phyloP scores from a whole-genome alignment of 2,113 vertebrate genomes.

The Azemiops feae region DNA sequence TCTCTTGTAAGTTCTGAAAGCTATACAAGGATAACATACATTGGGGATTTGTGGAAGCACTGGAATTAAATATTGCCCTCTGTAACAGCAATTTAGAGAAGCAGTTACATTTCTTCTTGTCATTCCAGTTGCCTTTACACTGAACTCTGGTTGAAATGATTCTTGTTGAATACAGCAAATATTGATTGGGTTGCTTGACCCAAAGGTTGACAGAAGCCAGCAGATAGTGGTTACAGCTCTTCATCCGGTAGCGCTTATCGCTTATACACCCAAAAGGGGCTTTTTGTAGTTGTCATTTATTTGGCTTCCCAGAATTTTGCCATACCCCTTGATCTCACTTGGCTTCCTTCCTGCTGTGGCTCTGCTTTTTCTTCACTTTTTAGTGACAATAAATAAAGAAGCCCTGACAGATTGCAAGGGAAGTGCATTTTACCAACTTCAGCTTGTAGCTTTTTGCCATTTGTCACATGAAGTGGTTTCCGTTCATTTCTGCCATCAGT shows the following conservation, averaged over 20 bases:
- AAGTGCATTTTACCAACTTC: slow-evolving; percentile 7
- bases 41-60: background rate
- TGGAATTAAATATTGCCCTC: background rate
- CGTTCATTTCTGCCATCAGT: background rate
- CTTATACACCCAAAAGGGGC: background rate
- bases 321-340: slow-evolving; percentile 1
- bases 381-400: background rate
- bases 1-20: background rate
- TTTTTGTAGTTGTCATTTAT: slow-evolving; percentile 9
- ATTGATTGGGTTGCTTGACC: slow-evolving; percentile 8
- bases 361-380: background rate
- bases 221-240: background rate
- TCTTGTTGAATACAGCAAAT: slow-evolving; percentile 5
- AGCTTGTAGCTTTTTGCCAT: slow-evolving; percentile 17
- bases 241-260: background rate
- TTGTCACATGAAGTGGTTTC: background rate
- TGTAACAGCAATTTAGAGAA: background rate
- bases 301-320: background rate
- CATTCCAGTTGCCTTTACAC: background rate
- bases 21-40: background rate
- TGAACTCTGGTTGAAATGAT: background rate
- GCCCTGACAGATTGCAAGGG: background rate
- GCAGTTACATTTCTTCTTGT: background rate
- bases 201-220: background rate
- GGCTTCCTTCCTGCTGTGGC: background rate